phyloP scores from a whole-genome alignment of 2,113 vertebrate genomes.

The Podarcis cretensis region DNA sequence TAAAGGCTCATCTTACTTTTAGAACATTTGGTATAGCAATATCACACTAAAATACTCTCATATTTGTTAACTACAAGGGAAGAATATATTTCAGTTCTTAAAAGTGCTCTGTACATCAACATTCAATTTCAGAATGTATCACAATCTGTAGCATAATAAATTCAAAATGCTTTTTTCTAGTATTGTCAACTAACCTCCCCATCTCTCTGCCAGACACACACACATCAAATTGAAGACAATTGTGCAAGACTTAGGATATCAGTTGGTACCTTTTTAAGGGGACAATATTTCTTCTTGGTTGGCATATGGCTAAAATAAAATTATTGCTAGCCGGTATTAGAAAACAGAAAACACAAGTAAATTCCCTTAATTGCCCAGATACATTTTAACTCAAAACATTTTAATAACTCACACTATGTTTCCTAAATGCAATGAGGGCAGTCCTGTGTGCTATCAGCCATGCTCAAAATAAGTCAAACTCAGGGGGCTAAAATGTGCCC shows the following conservation, averaged over 20 bases:
- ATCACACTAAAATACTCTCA: conserved; percentile 67
- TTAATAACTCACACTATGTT: background rate
- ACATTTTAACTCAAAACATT: background rate
- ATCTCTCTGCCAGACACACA: background rate
- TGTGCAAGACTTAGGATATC: background rate
- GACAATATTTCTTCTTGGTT: conserved; percentile 34
- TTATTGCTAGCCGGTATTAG: conserved; percentile 69
- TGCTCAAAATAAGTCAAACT: background rate
- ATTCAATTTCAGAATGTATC: conserved; percentile 37
- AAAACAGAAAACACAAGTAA: conserved; percentile 38
- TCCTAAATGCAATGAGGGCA: background rate
- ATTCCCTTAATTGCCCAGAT: conserved; percentile 27
- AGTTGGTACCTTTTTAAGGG: background rate
- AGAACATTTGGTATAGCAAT: conserved; percentile 69
- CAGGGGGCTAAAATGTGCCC: background rate
- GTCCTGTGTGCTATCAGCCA: background rate
- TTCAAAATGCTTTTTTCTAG: conserved; percentile 50
- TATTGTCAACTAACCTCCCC: background rate
- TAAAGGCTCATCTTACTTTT: conserved; percentile 45
- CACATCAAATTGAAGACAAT: background rate
- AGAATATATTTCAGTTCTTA: conserved; percentile 50
- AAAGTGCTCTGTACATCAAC: conserved; percentile 42
- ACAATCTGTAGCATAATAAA: conserved; percentile 48
- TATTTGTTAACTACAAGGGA: conserved; percentile 58
- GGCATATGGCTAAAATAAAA: conserved; percentile 72